Percentiles rank a stretch among this genome's conserved stretches.
Conservation (phyloP, 2,113 vertebrate species). For the Otolemur garnettii region DNA sequence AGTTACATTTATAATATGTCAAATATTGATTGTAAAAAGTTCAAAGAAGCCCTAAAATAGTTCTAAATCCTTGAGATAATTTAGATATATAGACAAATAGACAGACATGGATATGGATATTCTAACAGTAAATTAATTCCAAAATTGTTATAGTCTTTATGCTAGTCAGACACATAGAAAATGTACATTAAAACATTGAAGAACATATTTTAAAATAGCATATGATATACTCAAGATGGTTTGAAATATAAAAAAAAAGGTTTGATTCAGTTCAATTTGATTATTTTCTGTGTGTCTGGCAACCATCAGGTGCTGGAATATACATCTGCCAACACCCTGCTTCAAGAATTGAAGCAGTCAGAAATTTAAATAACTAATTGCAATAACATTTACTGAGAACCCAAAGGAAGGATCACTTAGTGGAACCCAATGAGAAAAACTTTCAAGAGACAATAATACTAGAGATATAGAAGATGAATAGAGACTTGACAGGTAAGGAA, state of each 20-base stretch:
- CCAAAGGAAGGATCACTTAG: not conserved
- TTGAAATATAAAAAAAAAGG: slow-evolving; percentile 22
- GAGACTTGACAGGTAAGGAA: not conserved
- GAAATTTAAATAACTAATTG: slow-evolving; percentile 15
- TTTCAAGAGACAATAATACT: not conserved
- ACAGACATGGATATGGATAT: not conserved
- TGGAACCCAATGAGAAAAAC: not conserved
- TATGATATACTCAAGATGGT: not conserved
- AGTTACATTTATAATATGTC: slow-evolving; percentile 4
- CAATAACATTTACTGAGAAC: not conserved
- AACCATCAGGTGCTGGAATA: not conserved
- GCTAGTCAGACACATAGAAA: not conserved
- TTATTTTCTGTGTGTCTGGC: not conserved
- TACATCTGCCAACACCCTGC: not conserved
- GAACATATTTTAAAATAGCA: not conserved
- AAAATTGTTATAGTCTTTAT: slow-evolving; percentile 13
- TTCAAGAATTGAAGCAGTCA: not conserved
- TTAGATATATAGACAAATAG: not conserved
- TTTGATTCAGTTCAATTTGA: not conserved
- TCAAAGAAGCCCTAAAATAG: not conserved
- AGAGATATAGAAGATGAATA: not conserved
- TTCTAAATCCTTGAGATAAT: not conserved
- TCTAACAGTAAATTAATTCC: not conserved
- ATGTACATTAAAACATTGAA: not conserved
- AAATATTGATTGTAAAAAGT: not conserved